Evolutionary conservation across 2,113 vertebrate species (phyloP).

Genomic region (Peucedramus taeniatus): DNA sequence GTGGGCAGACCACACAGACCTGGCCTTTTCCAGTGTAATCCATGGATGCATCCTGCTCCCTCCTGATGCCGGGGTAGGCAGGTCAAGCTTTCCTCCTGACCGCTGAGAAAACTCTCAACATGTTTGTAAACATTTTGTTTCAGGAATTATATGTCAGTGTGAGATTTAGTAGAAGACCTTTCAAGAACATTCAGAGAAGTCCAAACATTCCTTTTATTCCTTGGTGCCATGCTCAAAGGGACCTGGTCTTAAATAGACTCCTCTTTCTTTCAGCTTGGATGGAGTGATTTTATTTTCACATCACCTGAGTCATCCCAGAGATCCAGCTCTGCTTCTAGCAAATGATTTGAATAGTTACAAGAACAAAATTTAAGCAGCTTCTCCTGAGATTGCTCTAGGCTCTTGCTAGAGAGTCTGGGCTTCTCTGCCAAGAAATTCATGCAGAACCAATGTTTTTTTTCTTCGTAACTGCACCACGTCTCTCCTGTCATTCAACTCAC

Average conservation of each 20-base stretch:
- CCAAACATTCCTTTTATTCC: background rate
- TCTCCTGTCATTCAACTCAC: background rate
- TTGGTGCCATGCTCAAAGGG: background rate
- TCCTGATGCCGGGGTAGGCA: accelerated
- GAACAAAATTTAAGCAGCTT: background rate
- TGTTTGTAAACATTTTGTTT: background rate
- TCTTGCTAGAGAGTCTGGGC: background rate
- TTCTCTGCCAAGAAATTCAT: background rate
- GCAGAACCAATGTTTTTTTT: background rate
- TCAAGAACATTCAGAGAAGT: background rate
- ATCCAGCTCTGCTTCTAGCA: background rate
- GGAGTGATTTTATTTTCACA: background rate
- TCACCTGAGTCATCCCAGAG: background rate
- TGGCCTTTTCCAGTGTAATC: accelerated
- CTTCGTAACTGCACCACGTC: background rate
- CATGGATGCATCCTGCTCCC: background rate
- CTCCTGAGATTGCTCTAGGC: background rate
- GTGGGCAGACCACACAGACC: accelerated
- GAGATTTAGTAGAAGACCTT: background rate
- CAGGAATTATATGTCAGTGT: background rate
- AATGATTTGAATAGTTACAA: background rate
- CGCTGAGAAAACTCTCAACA: background rate
- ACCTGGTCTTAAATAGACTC: background rate
- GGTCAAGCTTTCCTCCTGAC: background rate
- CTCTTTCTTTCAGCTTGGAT: background rate